Evolutionary conservation across 2,888 invertebrate species (phyloP).

Genomic region (Diarsia brunnea): DNA sequence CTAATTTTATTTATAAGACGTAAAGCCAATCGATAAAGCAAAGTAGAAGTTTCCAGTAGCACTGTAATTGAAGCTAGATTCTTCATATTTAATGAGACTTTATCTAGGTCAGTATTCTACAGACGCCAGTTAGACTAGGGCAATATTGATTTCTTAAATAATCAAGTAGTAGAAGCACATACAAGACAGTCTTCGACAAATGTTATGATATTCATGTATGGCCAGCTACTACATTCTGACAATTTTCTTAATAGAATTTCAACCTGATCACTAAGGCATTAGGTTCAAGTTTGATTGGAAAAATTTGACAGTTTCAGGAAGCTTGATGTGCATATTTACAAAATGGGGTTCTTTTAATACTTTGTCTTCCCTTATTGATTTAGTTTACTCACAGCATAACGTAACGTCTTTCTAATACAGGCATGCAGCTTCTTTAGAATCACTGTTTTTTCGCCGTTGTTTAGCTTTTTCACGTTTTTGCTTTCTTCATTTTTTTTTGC

Average conservation of each 20-base stretch:
- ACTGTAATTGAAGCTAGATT: neutral
- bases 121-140: neutral
- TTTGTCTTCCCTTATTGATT: slow-evolving; percentile 47
- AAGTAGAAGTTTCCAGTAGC: neutral
- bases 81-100: neutral
- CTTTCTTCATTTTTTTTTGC: slow-evolving; percentile 29
- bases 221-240: too few relatives aligned
- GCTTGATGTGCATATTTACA: neutral
- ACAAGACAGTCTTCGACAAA: neutral
- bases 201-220: neutral
- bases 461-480: slow-evolving; percentile 16
- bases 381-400: neutral
- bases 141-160: slow-evolving; percentile 47
- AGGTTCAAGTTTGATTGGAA: too few relatives aligned
- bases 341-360: slow-evolving; percentile 3
- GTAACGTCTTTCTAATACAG: slow-evolving; percentile 5
- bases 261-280: too few relatives aligned
- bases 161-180: neutral
- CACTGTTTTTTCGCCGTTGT: slow-evolving; percentile 1
- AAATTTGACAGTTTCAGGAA: too few relatives aligned
- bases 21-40: neutral
- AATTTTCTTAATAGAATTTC: too few relatives aligned
- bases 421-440: slow-evolving; percentile 51
- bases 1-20: neutral
- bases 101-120: slow-evolving; percentile 23